Conservation (phyloP, 2,888 invertebrate genomes). For the Phyto melanocephala region DNA sequence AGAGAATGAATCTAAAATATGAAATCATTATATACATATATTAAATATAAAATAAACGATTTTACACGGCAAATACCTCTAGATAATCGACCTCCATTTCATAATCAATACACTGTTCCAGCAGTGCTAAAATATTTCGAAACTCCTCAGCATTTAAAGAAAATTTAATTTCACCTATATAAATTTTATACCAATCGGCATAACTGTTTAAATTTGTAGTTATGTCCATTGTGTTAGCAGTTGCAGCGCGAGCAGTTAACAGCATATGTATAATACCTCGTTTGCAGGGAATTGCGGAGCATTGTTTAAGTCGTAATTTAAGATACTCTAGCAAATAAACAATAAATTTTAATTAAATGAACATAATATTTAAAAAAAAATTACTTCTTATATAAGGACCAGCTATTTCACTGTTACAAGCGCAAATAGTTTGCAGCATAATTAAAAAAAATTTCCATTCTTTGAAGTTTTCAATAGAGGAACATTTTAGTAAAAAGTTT, state of each 20-base stretch:
- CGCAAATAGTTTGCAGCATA: slow-evolving; percentile 71
- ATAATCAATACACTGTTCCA: slow-evolving; percentile 71
- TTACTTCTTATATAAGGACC: slow-evolving; percentile 71
- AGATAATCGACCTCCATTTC: slow-evolving; percentile 73
- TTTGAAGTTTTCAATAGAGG: slow-evolving; percentile 69
- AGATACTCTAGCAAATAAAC: slow-evolving; percentile 69
- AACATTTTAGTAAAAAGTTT: slow-evolving; percentile 70
- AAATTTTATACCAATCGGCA: slow-evolving; percentile 76
- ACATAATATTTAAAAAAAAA: not conserved
- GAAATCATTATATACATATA: not conserved
- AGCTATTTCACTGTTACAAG: slow-evolving; percentile 60
- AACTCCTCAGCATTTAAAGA: slow-evolving; percentile 71
- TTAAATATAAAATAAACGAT: not conserved
- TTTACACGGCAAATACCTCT: slow-evolving; percentile 68
- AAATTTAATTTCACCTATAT: slow-evolving; percentile 77
- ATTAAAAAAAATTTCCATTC: slow-evolving; percentile 76
- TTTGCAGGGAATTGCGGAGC: slow-evolving; percentile 67
- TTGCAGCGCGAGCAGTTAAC: slow-evolving; percentile 72
- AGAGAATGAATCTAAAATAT: slow-evolving; percentile 72
- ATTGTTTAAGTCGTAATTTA: slow-evolving; percentile 71
- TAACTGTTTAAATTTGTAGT: slow-evolving; percentile 72
- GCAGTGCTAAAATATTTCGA: slow-evolving; percentile 69
- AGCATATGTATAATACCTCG: slow-evolving; percentile 71
- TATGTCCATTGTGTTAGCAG: slow-evolving; percentile 71
- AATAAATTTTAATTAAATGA: no score